Evolutionary conservation across 2,888 invertebrate genomes (phyloP).

Genomic region (Diplazon laetatorius): DNA sequence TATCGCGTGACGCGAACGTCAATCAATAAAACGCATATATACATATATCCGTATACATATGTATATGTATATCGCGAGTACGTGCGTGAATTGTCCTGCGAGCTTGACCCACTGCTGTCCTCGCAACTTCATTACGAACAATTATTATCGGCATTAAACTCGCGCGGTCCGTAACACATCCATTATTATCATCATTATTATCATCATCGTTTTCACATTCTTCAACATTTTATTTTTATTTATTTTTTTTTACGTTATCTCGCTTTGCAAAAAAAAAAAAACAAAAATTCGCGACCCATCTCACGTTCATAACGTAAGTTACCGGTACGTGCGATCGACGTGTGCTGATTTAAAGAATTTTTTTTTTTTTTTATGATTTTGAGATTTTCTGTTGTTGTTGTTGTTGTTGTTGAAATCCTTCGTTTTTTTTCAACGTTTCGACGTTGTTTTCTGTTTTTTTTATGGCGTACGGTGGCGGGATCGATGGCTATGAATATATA

Average conservation of each 20-base stretch:
- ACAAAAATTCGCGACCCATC: not conserved
- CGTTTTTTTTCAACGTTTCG: conserved; percentile 14
- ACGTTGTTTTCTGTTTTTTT: conserved; percentile 34
- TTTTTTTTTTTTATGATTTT: not conserved
- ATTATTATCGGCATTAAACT: conserved; percentile 13
- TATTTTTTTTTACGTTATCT: conserved; percentile 22
- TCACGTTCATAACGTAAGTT: not conserved
- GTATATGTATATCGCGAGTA: conserved; percentile 59
- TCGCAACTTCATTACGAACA: conserved; percentile 38
- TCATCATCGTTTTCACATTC: not conserved
- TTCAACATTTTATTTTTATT: not conserved
- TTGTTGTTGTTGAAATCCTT: not conserved
- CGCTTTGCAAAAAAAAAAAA: no score
- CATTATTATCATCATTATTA: not conserved
- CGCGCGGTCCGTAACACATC: not conserved
- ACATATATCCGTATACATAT: no score
- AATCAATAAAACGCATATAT: conserved; percentile 57
- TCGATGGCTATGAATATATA: conserved; percentile 38
- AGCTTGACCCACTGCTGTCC: conserved; percentile 61
- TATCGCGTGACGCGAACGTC: conserved; percentile 57
- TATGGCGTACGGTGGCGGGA: conserved; percentile 55
- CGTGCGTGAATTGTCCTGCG: conserved; percentile 52
- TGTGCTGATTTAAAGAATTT: no score
- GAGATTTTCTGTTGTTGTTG: conserved; percentile 2
- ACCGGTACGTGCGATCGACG: conserved; percentile 1